phyloP scores from a whole-genome alignment of 2,888 invertebrate species.

The Eristalinus sepulchralis region DNA sequence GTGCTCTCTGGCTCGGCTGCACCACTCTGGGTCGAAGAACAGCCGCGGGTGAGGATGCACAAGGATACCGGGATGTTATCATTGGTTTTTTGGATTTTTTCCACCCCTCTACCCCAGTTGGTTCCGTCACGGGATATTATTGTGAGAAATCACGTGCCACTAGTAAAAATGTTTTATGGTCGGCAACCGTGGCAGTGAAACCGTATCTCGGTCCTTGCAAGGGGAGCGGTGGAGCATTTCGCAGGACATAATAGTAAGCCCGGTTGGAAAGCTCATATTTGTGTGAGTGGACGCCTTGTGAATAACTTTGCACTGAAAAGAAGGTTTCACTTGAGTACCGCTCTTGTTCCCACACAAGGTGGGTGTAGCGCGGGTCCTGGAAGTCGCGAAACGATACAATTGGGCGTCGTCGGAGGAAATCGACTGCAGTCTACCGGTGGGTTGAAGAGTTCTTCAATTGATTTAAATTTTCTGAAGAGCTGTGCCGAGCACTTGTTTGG shows the following conservation, averaged over 20 bases:
- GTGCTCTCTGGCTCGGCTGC: background rate
- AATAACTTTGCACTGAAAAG: slow-evolving; percentile 25
- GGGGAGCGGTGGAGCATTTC: background rate
- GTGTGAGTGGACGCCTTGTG: background rate
- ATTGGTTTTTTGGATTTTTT: slow-evolving; percentile 29
- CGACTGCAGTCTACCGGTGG: background rate
- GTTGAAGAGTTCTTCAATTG: background rate
- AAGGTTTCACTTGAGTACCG: slow-evolving; percentile 42
- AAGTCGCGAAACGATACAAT: background rate
- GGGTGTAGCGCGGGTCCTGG: background rate
- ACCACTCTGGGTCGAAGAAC: too few species aligned
- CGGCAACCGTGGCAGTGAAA: slow-evolving; percentile 32
- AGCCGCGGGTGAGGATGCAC: background rate
- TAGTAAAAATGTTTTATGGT: slow-evolving; percentile 79
- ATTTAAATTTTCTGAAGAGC: background rate
- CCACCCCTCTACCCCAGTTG: background rate
- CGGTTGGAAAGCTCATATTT: slow-evolving; percentile 7
- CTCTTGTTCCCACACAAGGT: background rate
- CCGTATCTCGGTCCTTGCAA: background rate
- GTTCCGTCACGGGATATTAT: slow-evolving; percentile 70
- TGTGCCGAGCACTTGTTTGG: background rate
- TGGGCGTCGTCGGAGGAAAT: background rate
- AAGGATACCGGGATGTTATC: slow-evolving; percentile 27
- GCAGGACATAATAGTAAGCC: slow-evolving; percentile 1
- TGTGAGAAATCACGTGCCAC: slow-evolving; percentile 78